Evolutionary conservation across 2,888 invertebrate species (phyloP), one percentile per base, ranked within the genome.

Genomic region (Doris montereyensis): DNA sequence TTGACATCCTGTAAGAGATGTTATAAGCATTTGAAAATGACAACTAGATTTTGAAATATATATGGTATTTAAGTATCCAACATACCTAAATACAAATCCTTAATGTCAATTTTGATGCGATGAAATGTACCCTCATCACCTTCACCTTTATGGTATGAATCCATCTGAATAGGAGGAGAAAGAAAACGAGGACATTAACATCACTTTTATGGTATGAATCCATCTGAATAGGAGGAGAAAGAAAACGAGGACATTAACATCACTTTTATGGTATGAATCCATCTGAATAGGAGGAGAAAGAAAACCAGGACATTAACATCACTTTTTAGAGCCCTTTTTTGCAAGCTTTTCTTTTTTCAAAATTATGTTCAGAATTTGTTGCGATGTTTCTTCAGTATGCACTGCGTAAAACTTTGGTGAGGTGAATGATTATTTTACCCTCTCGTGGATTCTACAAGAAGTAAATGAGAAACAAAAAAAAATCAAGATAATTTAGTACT

Each of bases 31-130:
- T n/a, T n/a, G n/a, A n/a, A n/a, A n/a, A n/a, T n/a, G n/a, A n/a
- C n/a, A n/a, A n/a, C n/a, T n/a, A n/a, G n/a, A n/a, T n/a, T n/a
- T n/a, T n/a, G n/a, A n/a, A n/a, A n/a, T n/a, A n/a, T n/a, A n/a
- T n/a, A n/a, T n/a, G 5, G 52, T 10, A 34, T 34, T 21, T 1
- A 21, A 2, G 5, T 34, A 28, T 5, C n/a, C n/a, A 21, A 71
- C 77, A 81, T 83, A 91, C 93, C 93, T 82, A 97, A 92, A 85
- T 93, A 92, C 35, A 97, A 92, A 92, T 97, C 95, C 52, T 94
- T 94, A 85, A 97, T 95, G 90, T 97, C 97, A 0, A 95, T 96
- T 68, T 96, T 93, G 78, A 97, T 92, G 75, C 97, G 93, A 79
- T 93, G 92, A 67, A 95, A 90, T 32, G 81, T 85, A 26, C 90